phyloP scores from a whole-genome alignment of 2,113 vertebrate genomes.

The Xyrauchen texanus region DNA sequence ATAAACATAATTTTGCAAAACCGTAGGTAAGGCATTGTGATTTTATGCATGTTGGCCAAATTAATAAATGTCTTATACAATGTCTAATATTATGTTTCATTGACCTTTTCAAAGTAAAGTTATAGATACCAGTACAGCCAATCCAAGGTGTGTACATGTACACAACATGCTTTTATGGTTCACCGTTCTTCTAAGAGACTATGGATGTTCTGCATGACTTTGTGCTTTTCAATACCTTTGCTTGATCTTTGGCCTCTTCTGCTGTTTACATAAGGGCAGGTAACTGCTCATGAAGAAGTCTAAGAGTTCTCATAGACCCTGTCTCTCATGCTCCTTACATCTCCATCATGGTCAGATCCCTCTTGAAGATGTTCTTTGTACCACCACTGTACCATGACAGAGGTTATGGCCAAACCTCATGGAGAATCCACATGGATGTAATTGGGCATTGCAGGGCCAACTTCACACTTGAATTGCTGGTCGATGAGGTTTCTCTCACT shows the following conservation, averaged over 20 bases:
- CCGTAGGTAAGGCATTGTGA: too few relatives aligned
- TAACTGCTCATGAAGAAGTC: slow-evolving; percentile 70
- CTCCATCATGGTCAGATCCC: slow-evolving; percentile 51
- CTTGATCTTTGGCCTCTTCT: slow-evolving; percentile 61
- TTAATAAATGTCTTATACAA: too few relatives aligned
- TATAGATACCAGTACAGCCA: too few relatives aligned
- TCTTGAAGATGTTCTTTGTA: slow-evolving; percentile 62
- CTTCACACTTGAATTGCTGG: slow-evolving; percentile 81
- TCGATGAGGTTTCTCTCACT: slow-evolving; percentile 75
- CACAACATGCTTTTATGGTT: slow-evolving; percentile 1
- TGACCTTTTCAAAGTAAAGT: too few relatives aligned
- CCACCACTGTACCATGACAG: slow-evolving; percentile 56
- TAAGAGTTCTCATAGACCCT: slow-evolving; percentile 28
- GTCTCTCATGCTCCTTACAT: slow-evolving; percentile 45
- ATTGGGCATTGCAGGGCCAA: slow-evolving; percentile 74
- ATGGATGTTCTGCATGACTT: slow-evolving; percentile 11
- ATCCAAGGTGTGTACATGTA: too few relatives aligned
- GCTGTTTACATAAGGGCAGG: slow-evolving; percentile 51
- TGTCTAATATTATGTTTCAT: too few relatives aligned
- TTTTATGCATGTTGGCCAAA: too few relatives aligned
- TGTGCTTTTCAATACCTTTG: slow-evolving; percentile 49
- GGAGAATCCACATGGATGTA: slow-evolving; percentile 71
- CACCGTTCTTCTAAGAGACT: slow-evolving; percentile 18
- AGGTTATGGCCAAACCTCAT: slow-evolving; percentile 59
- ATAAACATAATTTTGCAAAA: too few relatives aligned